These are phyloP conservation scores for Druon quercuslanigerum DNA, from an alignment of 1,140 invertebrate species.

Conservation along the genomic window DNA sequence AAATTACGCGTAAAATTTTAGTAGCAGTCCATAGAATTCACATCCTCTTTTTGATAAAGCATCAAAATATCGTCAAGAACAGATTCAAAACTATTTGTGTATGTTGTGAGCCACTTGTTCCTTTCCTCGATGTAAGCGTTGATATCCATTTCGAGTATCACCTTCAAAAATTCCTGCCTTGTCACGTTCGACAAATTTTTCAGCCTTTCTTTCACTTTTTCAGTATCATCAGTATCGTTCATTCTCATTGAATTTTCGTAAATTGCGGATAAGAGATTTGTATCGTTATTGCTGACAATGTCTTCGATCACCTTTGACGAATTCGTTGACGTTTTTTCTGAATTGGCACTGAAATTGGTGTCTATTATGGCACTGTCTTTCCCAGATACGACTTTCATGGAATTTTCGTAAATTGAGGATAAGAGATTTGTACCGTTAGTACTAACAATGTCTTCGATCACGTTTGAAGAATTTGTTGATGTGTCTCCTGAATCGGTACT, in stretches of 20 bases:
- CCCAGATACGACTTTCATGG: no score
- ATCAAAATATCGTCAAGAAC: conserved; percentile 82
- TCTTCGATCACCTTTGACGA: conserved; percentile 67
- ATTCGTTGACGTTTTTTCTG: conserved; percentile 39
- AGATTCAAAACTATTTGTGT: conserved; percentile 78
- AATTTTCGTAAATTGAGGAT: no score
- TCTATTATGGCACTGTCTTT: conserved; percentile 66
- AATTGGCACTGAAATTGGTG: conserved; percentile 50
- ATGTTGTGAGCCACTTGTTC: conserved; percentile 77
- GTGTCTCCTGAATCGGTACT: no score
- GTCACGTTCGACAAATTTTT: conserved; percentile 72
- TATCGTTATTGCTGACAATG: conserved; percentile 74
- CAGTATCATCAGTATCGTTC: conserved; percentile 50
- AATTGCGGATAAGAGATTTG: conserved; percentile 77
- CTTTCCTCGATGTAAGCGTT: conserved; percentile 76
- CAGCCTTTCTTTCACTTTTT: conserved; percentile 65
- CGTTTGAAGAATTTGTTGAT: no score
- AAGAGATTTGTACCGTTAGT: no score
- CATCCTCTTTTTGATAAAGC: conserved; percentile 73
- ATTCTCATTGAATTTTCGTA: conserved; percentile 74
- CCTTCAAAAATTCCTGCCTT: conserved; percentile 76
- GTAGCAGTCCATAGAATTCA: conserved; percentile 82
- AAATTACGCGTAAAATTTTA: conserved; percentile 57
- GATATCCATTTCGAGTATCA: conserved; percentile 76
- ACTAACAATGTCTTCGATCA: no score